Evolutionary conservation across 2,797 vertebrate genomes (phyloP).

Genomic region (Argya squamiceps): DNA sequence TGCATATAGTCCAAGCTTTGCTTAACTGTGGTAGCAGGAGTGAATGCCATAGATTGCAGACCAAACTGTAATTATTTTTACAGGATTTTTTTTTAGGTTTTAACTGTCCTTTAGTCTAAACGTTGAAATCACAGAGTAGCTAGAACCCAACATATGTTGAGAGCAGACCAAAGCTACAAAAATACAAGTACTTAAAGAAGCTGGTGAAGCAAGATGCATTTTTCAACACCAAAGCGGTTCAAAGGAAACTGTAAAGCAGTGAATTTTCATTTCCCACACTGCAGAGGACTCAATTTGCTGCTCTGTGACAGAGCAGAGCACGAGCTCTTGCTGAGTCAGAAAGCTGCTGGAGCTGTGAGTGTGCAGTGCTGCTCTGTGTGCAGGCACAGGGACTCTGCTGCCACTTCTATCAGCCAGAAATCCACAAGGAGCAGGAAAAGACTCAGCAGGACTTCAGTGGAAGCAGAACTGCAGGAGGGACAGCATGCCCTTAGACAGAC

Average conservation of each 20-base stretch:
- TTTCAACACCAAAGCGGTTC: not conserved
- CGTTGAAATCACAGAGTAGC: not conserved
- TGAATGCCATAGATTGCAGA: not conserved
- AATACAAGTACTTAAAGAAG: not conserved
- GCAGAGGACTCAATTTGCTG: not conserved
- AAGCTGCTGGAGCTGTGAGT: not conserved
- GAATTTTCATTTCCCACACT: not conserved
- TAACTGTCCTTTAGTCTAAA: not conserved
- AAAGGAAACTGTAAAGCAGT: not conserved
- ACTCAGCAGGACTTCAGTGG: not conserved
- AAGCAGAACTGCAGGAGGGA: not conserved
- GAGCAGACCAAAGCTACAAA: not conserved
- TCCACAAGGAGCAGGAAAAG: not conserved
- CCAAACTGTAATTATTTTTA: not conserved
- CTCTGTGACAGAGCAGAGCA: not conserved
- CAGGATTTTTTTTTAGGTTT: not conserved
- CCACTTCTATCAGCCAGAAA: not conserved
- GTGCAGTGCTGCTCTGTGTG: not conserved
- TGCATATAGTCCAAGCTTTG: fast-evolving
- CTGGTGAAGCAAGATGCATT: not conserved
- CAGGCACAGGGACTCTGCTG: not conserved
- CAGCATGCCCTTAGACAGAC: not conserved
- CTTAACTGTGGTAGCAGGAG: not conserved
- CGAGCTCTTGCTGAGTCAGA: conserved; percentile 17
- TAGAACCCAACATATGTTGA: not conserved